phyloP scores from a whole-genome alignment of 1,140 invertebrate genomes.

The Spodoptera litura region DNA sequence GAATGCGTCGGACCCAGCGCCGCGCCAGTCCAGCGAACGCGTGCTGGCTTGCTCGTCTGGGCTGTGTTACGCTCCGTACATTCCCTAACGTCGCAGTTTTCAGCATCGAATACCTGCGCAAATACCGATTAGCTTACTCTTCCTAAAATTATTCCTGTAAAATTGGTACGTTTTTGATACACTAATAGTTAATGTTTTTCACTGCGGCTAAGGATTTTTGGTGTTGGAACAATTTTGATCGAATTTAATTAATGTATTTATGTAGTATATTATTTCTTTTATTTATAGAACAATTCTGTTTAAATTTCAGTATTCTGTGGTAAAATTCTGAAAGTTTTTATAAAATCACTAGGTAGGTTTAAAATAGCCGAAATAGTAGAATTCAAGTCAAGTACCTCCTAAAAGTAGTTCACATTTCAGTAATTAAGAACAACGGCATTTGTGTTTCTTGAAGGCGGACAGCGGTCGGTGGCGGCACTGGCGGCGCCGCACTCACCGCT shows the following conservation, averaged over 20 bases:
- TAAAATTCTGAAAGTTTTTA: background rate
- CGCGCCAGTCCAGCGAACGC: background rate
- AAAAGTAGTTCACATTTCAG: slow-evolving; percentile 31
- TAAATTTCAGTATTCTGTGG: too few species aligned
- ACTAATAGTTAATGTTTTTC: background rate
- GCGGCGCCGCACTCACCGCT: slow-evolving; percentile 47
- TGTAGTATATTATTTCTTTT: too few species aligned
- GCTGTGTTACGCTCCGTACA: background rate
- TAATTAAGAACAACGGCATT: slow-evolving; percentile 49
- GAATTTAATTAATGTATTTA: too few species aligned
- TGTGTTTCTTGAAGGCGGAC: slow-evolving; percentile 24
- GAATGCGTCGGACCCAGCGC: slow-evolving; percentile 35
- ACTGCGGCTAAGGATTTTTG: background rate
- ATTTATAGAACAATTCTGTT: too few species aligned
- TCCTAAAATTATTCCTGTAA: slow-evolving; percentile 48
- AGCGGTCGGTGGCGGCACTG: slow-evolving; percentile 29
- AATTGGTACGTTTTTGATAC: slow-evolving; percentile 18
- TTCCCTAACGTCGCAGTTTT: background rate
- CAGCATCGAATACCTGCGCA: slow-evolving; percentile 12
- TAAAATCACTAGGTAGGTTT: background rate
- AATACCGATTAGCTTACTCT: slow-evolving; percentile 45
- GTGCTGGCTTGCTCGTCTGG: background rate
- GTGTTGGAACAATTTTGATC: background rate
- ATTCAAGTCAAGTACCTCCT: background rate
- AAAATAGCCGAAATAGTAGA: too few species aligned